Conservation (phyloP, 2,113 vertebrate genomes). For the Hiodon alosoides region DNA sequence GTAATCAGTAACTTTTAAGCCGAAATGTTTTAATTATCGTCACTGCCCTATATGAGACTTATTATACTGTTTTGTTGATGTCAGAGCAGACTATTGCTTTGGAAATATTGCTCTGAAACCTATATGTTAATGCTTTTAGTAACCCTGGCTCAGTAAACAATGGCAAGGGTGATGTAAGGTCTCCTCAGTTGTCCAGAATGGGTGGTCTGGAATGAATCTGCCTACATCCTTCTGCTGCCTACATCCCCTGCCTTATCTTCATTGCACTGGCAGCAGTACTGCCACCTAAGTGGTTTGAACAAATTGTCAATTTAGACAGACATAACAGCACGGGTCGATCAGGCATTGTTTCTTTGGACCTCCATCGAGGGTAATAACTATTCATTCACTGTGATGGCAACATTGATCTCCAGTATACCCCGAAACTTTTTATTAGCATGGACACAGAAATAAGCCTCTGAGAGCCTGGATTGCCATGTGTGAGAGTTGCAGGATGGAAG, state of each 20-base stretch:
- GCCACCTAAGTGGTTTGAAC: background rate
- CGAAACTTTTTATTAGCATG: background rate
- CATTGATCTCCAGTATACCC: background rate
- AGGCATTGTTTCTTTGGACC: background rate
- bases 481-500: background rate
- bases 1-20: background rate
- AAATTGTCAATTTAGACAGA: conserved; percentile 14
- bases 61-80: conserved; percentile 3
- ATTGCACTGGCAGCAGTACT: background rate
- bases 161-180: background rate
- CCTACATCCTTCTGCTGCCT: background rate
- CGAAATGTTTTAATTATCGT: background rate
- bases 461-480: background rate
- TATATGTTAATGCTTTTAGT: background rate
- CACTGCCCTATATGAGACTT: background rate
- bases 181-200: too few relatives aligned
- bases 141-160: background rate
- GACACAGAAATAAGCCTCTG: background rate
- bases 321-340: conserved; percentile 10
- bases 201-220: conserved; percentile 6
- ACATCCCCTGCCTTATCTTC: background rate
- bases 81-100: background rate
- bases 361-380: conserved; percentile 5
- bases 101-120: background rate
- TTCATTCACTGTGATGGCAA: background rate